These are phyloP conservation scores for Argyra leucocephala DNA, from an alignment of 2,888 invertebrate species.

Conservation along the genomic window DNA sequence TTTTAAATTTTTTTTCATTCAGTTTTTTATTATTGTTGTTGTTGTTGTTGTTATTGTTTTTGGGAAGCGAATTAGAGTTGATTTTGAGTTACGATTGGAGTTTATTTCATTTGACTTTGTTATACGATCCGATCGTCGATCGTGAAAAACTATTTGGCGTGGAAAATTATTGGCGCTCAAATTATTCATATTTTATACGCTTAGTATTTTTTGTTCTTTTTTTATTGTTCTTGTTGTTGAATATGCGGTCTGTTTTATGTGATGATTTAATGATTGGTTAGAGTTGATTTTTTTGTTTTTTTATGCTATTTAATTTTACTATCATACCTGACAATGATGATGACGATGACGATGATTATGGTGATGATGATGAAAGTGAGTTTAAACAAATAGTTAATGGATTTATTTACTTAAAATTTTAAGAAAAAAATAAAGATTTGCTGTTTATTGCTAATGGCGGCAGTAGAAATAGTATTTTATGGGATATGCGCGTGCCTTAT, in stretches of 20 bases:
- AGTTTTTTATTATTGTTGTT: no score
- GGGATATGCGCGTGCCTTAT: no score
- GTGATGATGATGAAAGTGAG: neutral
- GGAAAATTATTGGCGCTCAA: conserved; percentile 1
- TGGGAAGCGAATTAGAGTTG: neutral
- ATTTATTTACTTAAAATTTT: no score
- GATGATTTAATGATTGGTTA: conserved; percentile 1
- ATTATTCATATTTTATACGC: neutral
- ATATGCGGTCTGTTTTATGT: conserved; percentile 2
- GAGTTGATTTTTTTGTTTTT: neutral
- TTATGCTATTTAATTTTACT: neutral
- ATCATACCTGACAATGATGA: neutral
- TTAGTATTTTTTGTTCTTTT: neutral
- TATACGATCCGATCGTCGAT: neutral
- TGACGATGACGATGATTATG: neutral
- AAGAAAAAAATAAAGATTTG: no score
- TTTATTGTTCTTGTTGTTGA: neutral
- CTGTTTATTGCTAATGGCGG: no score
- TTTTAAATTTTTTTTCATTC: no score
- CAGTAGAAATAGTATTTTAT: no score
- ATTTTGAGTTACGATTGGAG: neutral
- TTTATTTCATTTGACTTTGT: neutral
- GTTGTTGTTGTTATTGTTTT: no score
- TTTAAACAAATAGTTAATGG: no score
- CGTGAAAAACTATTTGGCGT: neutral